Conservation (phyloP, 2,797 vertebrate species). For the Thamnophis elegans region DNA sequence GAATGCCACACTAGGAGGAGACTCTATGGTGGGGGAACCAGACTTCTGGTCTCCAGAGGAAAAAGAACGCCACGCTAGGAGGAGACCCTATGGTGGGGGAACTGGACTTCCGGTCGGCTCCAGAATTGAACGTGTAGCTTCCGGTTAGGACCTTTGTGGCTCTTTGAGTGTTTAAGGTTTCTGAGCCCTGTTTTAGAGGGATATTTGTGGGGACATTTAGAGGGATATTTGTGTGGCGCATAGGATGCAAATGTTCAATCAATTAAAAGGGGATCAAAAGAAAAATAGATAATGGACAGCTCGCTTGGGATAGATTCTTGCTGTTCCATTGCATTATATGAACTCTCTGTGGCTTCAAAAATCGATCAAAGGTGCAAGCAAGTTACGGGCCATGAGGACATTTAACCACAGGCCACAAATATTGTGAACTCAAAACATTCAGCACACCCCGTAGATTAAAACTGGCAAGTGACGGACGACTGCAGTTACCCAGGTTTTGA, state of each 20-base stretch:
- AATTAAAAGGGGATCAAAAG: neutral
- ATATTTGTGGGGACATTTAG: neutral
- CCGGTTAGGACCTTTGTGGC: no score
- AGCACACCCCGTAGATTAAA: neutral
- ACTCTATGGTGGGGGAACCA: no score
- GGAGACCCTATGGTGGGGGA: no score
- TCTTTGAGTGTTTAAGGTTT: no score
- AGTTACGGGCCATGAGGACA: neutral
- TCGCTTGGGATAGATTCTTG: neutral
- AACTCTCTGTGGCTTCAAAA: neutral
- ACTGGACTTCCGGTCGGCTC: no score
- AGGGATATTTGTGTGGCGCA: neutral
- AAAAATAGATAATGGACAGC: neutral
- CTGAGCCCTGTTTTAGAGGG: no score
- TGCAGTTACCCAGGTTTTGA: neutral
- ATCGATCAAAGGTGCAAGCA: neutral
- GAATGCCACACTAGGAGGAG: no score
- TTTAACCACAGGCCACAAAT: neutral
- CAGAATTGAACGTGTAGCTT: no score
- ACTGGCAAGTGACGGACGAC: neutral
- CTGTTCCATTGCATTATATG: neutral
- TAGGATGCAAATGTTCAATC: neutral
- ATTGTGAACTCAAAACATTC: neutral
- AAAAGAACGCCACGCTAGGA: no score
- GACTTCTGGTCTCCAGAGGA: no score